Evolutionary conservation across 2,113 vertebrate species (phyloP).

Genomic region (Perognathus longimembris): DNA sequence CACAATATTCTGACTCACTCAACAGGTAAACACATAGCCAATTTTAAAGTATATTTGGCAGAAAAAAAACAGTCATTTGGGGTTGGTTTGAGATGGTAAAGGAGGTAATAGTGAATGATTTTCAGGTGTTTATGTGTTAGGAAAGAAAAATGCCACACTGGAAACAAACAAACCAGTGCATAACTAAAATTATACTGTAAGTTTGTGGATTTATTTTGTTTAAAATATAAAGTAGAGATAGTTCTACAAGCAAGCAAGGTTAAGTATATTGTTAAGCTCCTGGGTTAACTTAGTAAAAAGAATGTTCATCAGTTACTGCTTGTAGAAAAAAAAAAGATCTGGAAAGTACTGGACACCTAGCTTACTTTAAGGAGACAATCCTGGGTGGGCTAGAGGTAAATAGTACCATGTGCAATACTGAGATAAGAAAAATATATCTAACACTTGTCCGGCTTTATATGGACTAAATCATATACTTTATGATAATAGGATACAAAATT

Average conservation of each 20-base stretch:
- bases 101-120: slow-evolving; percentile 44
- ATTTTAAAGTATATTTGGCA: slow-evolving; percentile 58
- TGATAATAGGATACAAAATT: not conserved
- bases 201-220: slow-evolving; percentile 22
- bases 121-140: slow-evolving; percentile 44
- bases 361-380: slow-evolving; percentile 39
- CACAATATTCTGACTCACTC: not conserved
- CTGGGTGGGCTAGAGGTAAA: not conserved
- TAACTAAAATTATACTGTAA: not conserved
- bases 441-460: not conserved
- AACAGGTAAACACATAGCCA: slow-evolving; percentile 29
- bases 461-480: not conserved
- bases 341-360: not conserved
- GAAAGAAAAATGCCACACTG: slow-evolving; percentile 41
- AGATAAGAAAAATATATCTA: not conserved
- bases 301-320: not conserved
- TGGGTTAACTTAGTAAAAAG: not conserved
- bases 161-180: slow-evolving; percentile 19
- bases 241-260: not conserved
- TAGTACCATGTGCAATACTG: not conserved
- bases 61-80: slow-evolving; percentile 22
- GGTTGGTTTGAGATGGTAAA: slow-evolving; percentile 29
- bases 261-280: not conserved
- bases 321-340: not conserved
- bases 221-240: not conserved